These are phyloP conservation scores for Oostethus manadensis DNA, from an alignment of 2,113 vertebrate genomes.

Conservation along the genomic window DNA sequence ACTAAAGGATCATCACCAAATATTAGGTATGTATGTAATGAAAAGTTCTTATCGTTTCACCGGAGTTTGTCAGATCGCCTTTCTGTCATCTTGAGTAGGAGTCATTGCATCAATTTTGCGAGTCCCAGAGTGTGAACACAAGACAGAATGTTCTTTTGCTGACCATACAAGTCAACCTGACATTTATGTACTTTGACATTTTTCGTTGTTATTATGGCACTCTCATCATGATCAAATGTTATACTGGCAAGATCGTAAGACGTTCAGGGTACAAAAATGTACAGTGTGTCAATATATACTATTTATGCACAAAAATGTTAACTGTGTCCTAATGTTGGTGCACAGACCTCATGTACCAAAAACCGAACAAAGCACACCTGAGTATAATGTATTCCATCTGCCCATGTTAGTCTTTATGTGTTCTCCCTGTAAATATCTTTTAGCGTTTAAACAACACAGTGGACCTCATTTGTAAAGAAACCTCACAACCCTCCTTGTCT, in stretches of 20 bases:
- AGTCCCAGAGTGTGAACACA: neutral
- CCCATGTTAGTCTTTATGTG: slow-evolving; percentile 1
- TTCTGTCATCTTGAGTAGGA: neutral
- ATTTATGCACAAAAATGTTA: slow-evolving; percentile 51
- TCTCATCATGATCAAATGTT: neutral
- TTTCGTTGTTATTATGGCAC: slow-evolving; percentile 1
- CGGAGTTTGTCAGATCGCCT: neutral
- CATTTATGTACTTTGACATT: neutral
- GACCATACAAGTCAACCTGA: neutral
- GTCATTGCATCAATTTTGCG: neutral
- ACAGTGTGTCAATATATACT: slow-evolving; percentile 60
- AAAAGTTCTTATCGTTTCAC: too few species aligned
- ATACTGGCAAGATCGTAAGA: slow-evolving; percentile 8
- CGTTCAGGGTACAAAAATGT: slow-evolving; percentile 44
- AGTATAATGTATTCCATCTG: slow-evolving; percentile 17
- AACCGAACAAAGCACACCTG: slow-evolving; percentile 2
- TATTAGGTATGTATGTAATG: too few species aligned
- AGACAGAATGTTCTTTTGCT: slow-evolving; percentile 1
- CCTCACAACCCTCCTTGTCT: neutral
- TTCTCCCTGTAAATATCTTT: neutral
- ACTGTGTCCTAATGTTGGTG: neutral
- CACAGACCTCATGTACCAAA: neutral
- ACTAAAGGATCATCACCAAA: neutral
- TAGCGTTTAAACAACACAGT: neutral
- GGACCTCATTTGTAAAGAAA: neutral